These are phyloP conservation scores for Carpatolechia fugitivella DNA, from an alignment of 2,888 invertebrate genomes.

Conservation along the genomic window DNA sequence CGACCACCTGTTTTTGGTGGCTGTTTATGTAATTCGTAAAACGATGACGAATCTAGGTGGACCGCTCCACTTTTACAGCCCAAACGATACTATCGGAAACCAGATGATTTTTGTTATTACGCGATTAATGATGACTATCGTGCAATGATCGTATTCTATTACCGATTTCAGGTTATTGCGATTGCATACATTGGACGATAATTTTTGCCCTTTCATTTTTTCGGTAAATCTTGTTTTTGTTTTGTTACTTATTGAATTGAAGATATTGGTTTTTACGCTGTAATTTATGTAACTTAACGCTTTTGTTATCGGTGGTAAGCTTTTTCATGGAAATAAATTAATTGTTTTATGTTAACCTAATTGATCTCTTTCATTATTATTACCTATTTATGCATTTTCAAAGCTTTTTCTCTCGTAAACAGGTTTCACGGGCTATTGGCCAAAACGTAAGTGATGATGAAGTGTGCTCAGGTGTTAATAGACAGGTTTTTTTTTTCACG, in stretches of 20 bases:
- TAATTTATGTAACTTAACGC: too few relatives aligned
- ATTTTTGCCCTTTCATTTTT: background rate
- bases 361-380: too few relatives aligned
- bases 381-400: too few relatives aligned
- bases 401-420: too few relatives aligned
- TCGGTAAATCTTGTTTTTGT: background rate
- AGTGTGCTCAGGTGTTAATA: too few relatives aligned
- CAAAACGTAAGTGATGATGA: too few relatives aligned
- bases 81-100: slow-evolving; percentile 20
- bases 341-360: too few relatives aligned
- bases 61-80: slow-evolving; percentile 23
- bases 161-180: background rate
- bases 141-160: background rate
- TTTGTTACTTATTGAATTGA: background rate
- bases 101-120: background rate
- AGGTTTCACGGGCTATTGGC: too few relatives aligned
- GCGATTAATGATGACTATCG: slow-evolving; percentile 4
- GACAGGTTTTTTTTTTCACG: too few relatives aligned
- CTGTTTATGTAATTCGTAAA: slow-evolving; percentile 24
- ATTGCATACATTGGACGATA: background rate
- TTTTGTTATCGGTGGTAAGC: too few relatives aligned
- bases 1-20: slow-evolving; percentile 18
- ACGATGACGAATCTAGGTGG: slow-evolving; percentile 21
- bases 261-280: background rate
- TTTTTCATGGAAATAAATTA: too few relatives aligned